phyloP scores from a whole-genome alignment of 1,140 invertebrate species.

The Polyergus mexicanus region DNA sequence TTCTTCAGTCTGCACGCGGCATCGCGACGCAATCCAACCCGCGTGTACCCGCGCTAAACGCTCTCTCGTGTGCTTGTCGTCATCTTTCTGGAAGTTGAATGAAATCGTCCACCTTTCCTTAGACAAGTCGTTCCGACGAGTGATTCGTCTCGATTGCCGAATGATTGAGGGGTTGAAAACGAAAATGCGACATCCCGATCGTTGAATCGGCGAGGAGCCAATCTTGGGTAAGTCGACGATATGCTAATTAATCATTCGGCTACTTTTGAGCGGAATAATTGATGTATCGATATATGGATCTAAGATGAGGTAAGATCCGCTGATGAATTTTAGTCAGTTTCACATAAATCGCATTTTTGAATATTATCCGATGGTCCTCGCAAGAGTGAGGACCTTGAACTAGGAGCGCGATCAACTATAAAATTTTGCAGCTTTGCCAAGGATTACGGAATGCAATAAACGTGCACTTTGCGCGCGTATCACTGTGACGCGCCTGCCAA shows the following conservation, averaged over 20 bases:
- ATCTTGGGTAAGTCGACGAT: constrained; percentile 24
- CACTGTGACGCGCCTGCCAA: too few species aligned
- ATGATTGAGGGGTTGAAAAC: background rate
- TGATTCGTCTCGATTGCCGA: background rate
- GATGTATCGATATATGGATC: background rate
- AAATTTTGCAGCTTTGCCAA: background rate
- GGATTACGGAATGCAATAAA: background rate
- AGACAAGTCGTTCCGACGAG: background rate
- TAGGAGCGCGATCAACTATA: background rate
- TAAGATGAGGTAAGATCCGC: background rate
- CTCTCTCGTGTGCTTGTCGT: background rate
- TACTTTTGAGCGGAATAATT: background rate
- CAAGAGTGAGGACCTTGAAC: background rate
- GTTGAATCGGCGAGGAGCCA: background rate
- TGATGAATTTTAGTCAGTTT: background rate
- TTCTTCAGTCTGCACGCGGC: constrained; percentile 82
- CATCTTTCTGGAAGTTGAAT: background rate
- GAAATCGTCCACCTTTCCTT: background rate
- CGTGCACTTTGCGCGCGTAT: background rate
- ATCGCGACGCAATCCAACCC: constrained; percentile 73
- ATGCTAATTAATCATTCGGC: background rate
- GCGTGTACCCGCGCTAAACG: background rate
- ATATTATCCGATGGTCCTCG: background rate
- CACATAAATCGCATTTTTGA: background rate
- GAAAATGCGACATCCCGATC: background rate